Conservation (phyloP, 2,888 invertebrate species). For the Caenorhabditis drosophilae region DNA sequence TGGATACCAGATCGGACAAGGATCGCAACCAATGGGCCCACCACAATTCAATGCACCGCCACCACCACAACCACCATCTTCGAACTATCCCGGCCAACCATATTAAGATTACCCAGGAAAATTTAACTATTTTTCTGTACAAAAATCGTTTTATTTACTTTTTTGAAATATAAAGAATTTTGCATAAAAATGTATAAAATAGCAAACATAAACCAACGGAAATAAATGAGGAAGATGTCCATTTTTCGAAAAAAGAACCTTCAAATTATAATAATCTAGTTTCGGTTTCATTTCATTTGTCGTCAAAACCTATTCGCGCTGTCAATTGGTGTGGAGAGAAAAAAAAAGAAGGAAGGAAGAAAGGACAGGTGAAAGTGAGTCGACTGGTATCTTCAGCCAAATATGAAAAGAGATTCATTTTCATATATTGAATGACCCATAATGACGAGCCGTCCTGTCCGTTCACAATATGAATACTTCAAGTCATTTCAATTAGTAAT, state of each 20-base stretch:
- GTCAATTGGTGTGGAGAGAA: too few species aligned
- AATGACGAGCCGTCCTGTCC: too few species aligned
- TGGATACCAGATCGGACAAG: too few species aligned
- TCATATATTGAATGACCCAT: too few species aligned
- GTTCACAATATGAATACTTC: too few species aligned
- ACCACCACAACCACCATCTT: background rate
- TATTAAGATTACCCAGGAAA: conserved; percentile 22
- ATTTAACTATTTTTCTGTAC: conserved; percentile 11
- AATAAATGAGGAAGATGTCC: background rate
- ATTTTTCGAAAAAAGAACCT: background rate
- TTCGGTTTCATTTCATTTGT: too few species aligned
- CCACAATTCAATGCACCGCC: background rate
- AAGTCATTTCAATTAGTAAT: too few species aligned
- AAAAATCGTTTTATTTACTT: background rate
- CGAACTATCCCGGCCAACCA: conserved; percentile 18
- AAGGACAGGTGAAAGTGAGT: too few species aligned
- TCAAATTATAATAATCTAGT: background rate
- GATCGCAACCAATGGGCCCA: background rate
- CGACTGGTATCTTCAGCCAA: too few species aligned
- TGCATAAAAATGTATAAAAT: background rate
- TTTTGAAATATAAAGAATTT: background rate
- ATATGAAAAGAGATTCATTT: too few species aligned
- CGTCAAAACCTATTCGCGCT: too few species aligned
- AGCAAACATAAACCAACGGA: background rate
- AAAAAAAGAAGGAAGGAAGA: too few species aligned